Percentiles rank a stretch among this genome's conserved stretches.
phyloP scores from a whole-genome alignment of 2,113 vertebrate species.

The Cyanistes caeruleus region DNA sequence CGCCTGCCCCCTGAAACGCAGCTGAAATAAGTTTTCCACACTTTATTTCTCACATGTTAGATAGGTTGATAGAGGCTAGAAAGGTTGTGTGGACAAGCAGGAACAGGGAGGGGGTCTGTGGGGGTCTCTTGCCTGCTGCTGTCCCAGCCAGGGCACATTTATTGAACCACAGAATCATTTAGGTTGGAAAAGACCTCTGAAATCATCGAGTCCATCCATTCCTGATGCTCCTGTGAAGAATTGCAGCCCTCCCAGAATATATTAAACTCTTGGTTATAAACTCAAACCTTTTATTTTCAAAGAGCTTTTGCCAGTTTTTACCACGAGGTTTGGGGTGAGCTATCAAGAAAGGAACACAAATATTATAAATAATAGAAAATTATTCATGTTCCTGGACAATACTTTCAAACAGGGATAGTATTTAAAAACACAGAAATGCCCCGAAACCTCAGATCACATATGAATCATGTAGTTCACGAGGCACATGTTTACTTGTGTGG shows the following conservation, averaged over 20 bases:
- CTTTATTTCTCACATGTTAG: constrained; percentile 52
- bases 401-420: constrained; percentile 5
- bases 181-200: background rate
- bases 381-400: background rate
- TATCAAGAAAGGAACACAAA: background rate
- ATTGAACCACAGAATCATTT: background rate
- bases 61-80: background rate
- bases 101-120: background rate
- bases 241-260: background rate
- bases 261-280: background rate
- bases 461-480: constrained; percentile 54
- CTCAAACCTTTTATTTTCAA: background rate
- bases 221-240: background rate
- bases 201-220: background rate
- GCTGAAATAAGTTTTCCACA: constrained; percentile 56
- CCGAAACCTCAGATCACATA: constrained; percentile 51
- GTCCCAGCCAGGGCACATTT: accelerated
- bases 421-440: constrained; percentile 36
- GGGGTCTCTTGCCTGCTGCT: background rate
- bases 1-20: background rate
- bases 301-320: background rate
- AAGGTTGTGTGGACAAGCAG: background rate
- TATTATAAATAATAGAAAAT: background rate
- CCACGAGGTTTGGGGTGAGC: background rate
- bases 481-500: constrained; percentile 68